Conservation (phyloP, 1,140 invertebrate genomes). For the Cydia pomonella region DNA sequence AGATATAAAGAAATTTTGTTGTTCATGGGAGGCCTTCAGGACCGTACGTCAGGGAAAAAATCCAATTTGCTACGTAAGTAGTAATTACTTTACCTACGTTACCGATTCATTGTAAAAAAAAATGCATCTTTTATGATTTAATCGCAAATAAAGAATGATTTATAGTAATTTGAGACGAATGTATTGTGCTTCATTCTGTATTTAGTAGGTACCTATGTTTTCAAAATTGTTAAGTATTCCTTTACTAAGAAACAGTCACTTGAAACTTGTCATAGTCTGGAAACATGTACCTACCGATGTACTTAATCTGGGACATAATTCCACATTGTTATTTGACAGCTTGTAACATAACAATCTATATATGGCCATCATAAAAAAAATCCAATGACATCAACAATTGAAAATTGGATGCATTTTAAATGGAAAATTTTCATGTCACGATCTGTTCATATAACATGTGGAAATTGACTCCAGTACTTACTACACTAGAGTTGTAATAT, state of each 20-base stretch:
- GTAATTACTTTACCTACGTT: too few species aligned
- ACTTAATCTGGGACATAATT: neutral
- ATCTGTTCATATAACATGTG: neutral
- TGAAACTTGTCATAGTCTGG: conserved; percentile 36
- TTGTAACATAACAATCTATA: neutral
- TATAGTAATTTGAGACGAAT: too few species aligned
- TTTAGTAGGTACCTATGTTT: neutral
- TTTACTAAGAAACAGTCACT: conserved; percentile 32
- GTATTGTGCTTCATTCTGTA: too few species aligned
- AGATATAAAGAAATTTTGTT: too few species aligned
- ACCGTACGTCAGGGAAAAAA: too few species aligned
- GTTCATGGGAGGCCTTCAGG: too few species aligned
- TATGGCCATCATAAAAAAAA: too few species aligned
- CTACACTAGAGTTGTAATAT: conserved; percentile 67
- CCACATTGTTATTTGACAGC: neutral
- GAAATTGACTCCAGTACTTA: conserved; percentile 38
- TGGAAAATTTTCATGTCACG: too few species aligned
- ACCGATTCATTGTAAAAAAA: too few species aligned
- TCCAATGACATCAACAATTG: neutral
- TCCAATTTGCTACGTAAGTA: too few species aligned
- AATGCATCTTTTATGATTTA: too few species aligned
- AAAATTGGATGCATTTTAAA: neutral
- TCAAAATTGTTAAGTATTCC: neutral
- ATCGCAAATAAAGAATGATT: too few species aligned
- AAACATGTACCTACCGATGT: conserved; percentile 23